Evolutionary conservation across 2,797 vertebrate genomes (phyloP), one percentile per base, ranked within the genome.

Genomic region (Parambassis ranga): DNA sequence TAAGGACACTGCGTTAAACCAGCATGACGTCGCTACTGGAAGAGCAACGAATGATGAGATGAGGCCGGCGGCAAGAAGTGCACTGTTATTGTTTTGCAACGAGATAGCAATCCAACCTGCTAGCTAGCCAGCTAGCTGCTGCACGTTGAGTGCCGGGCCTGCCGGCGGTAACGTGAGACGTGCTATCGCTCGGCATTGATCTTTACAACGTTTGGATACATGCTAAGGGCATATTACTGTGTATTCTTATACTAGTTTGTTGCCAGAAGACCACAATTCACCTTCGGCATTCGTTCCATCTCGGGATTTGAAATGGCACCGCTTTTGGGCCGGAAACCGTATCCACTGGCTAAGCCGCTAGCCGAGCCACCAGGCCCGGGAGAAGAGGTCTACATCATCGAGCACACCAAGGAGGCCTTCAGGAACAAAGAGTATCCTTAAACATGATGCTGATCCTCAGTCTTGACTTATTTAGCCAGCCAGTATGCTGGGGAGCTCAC

Each of bases 391-490:
- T 96, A 92, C 93, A 92, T 92, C 85, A 92, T 98, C 87, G 91
- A 95, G 62, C 97, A 98, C 93, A 95, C 92, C 79, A 93, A 95
- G 85, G 96, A 98, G 94, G 95, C 95, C 93, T 98, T 98, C 94
- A 94, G 92, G 93, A 96, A 95, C 89, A 95, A 95, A 93, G 96
- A 97, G 96, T 98, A 98, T 98, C 96, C 95, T 92, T 92, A 31
- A 46, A 51, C 61, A 37, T 61, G 49, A 44, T 64, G 65, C 39
- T 70, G 80, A 24, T 58, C 75, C 56, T 53, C 51, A 31, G 11
- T 5, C 22, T 53, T 26, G n/a, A 28, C 16, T 23, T 10, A 4
- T n/a, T 10, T 15, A 67, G 13, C 10, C 47, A 44, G 7, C 24
- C 22, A 37, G 20, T 49, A 11, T 24, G 20, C n/a, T 18, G 0